Base-by-base conservation (phyloP, 2,113 vertebrate species). In the Gadus chalcogrammus region DNA sequence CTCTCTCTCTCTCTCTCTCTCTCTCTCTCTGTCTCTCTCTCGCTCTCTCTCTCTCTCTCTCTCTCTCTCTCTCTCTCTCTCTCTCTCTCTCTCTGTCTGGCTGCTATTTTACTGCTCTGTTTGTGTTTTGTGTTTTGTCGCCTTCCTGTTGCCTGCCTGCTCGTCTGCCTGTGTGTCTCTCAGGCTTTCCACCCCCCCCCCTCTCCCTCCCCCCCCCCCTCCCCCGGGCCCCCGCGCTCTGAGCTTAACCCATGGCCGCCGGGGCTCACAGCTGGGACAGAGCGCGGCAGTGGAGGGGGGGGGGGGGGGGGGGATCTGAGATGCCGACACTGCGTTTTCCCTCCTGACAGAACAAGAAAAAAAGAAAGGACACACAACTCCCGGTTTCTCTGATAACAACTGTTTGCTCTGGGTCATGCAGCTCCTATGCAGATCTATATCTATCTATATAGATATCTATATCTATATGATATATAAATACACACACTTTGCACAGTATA, bases 231-330 rank as follows among this genome's bases (percentile, higher is more conserved):
- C 48, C 31, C 42, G 24, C 27, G 71, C 80, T 82, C 76, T 65
- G 15, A 17, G 65, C 24, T 81, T 88, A 73, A 83, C 79, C 82
- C 77, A 83, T 74, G 83, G 74, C 69, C 76, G 75, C 16, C 4
- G 71, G 71, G 74, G 63, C 76, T 62, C 20, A 15, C 84, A 88
- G 84, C 79, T 87, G 82, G 77, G 84, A 78, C 35, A 58, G 63
- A 73, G 81, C 72, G 77, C 82, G 70, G 56, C 28, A 75, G 72
- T 68, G 58, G 38, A 42, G 38, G 38, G 48, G 61, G 53, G 62
- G 52, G 35, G 62, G 52, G 35, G 62, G 61, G 72, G 67, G 67
- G 24, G 38, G 69, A 72, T 76, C 75, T 69, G 73, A 76, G 31
- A 72, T 71, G 62, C 75, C 16, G 70, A 74, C 71, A 76, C 59